phyloP scores from a whole-genome alignment of 2,888 invertebrate genomes.

The Creontiades dilutus region DNA sequence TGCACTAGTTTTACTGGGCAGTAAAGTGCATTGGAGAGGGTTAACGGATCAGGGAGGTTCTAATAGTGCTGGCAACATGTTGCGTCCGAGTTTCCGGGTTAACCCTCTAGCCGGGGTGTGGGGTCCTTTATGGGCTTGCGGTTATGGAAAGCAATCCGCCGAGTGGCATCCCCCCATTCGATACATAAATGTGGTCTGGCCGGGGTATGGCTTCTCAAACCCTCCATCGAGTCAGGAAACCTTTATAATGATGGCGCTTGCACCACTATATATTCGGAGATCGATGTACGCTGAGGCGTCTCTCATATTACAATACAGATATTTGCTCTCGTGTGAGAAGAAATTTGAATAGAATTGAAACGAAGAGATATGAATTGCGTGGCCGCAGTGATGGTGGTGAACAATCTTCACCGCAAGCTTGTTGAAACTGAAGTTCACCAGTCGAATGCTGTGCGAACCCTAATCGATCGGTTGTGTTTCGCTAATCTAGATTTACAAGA shows the following conservation, averaged over 20 bases:
- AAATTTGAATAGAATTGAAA: too few relatives aligned
- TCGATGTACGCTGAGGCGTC: neutral
- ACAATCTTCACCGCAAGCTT: too few relatives aligned
- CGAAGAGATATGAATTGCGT: too few relatives aligned
- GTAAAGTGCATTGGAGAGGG: conserved; percentile 50
- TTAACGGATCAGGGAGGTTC: conserved; percentile 26
- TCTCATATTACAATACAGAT: neutral
- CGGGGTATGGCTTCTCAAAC: conserved; percentile 15
- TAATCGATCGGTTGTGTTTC: too few relatives aligned
- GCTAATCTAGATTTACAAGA: too few relatives aligned
- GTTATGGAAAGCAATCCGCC: conserved; percentile 38
- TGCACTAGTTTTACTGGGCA: conserved; percentile 55
- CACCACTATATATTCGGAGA: neutral
- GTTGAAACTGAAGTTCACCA: too few relatives aligned
- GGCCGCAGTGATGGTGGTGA: too few relatives aligned
- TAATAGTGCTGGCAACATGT: conserved; percentile 58
- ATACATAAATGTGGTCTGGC: conserved; percentile 36
- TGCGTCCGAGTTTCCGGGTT: conserved; percentile 48
- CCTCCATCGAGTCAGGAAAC: conserved; percentile 18
- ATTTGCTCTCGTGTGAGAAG: too few relatives aligned
- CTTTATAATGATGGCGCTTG: conserved; percentile 37
- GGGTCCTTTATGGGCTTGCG: conserved; percentile 34
- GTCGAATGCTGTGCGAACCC: too few relatives aligned
- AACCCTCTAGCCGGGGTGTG: neutral
- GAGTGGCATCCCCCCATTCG: conserved; percentile 36